phyloP scores from a whole-genome alignment of 2,113 vertebrate species.

The Sander vitreus region DNA sequence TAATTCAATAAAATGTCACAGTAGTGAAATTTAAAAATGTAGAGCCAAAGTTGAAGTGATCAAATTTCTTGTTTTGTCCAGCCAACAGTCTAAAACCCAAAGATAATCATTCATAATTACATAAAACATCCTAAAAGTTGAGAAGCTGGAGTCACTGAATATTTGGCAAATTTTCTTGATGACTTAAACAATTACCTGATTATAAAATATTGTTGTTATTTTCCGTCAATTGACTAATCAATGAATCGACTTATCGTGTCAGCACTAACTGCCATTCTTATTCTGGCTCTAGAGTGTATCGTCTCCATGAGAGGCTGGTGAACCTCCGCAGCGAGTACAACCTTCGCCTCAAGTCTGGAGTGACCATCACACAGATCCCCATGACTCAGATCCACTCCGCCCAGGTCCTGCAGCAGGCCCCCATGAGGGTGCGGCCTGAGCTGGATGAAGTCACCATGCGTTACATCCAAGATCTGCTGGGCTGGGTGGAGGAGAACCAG shows the following conservation, averaged over 20 bases:
- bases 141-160: background rate
- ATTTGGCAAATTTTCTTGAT: background rate
- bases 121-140: background rate
- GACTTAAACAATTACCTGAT: background rate
- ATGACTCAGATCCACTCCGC: constrained; percentile 64
- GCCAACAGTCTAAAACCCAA: background rate
- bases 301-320: constrained; percentile 94
- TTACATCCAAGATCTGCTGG: constrained; percentile 92
- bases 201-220: background rate
- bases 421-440: constrained; percentile 79
- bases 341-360: constrained; percentile 90
- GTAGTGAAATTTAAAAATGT: background rate
- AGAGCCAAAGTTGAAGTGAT: no score
- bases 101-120: background rate
- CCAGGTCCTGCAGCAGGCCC: constrained; percentile 75
- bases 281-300: constrained; percentile 87
- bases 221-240: background rate
- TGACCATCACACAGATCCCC: constrained; percentile 73
- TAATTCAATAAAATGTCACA: background rate
- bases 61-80: no score
- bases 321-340: constrained; percentile 95
- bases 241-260: no score
- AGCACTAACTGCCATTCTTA: background rate
- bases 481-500: constrained; percentile 97
- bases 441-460: constrained; percentile 90